Evolutionary conservation across 2,888 invertebrate genomes (phyloP).

Genomic region (Yponomeuta plumbellus): DNA sequence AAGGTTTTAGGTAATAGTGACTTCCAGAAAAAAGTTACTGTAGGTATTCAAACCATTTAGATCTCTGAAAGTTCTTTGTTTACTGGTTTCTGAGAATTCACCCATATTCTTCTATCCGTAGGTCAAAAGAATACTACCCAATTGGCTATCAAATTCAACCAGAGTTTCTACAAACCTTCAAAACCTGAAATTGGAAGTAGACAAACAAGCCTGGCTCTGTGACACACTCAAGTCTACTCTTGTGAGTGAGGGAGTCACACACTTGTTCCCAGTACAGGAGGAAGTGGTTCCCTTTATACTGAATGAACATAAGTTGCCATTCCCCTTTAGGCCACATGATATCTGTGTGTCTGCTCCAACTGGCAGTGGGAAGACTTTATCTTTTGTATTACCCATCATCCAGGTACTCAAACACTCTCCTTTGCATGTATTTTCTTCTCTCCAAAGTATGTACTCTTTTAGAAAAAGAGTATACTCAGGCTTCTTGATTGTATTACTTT

Average conservation of each 20-base stretch:
- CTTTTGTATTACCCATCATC: slow-evolving; percentile 94
- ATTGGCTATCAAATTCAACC: slow-evolving; percentile 90
- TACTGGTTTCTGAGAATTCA: slow-evolving; percentile 6
- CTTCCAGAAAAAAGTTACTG: slow-evolving; percentile 74
- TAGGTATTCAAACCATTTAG: slow-evolving; percentile 27
- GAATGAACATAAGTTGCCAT: slow-evolving; percentile 75
- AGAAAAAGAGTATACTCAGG: too few relatives aligned
- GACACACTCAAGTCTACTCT: slow-evolving; percentile 78
- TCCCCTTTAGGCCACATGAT: slow-evolving; percentile 86
- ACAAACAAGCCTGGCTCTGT: slow-evolving; percentile 80
- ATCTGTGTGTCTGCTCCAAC: slow-evolving; percentile 98
- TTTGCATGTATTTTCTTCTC: too few relatives aligned
- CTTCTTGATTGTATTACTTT: too few relatives aligned
- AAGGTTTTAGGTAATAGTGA: slow-evolving; percentile 82
- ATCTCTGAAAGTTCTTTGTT: neutral
- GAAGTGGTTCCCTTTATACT: slow-evolving; percentile 87
- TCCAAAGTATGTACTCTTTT: too few relatives aligned
- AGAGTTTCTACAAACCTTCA: slow-evolving; percentile 84
- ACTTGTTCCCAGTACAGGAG: slow-evolving; percentile 91
- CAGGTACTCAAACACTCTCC: slow-evolving; percentile 68
- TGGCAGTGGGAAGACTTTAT: slow-evolving; percentile 97
- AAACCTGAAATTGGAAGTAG: slow-evolving; percentile 68
- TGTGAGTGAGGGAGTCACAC: slow-evolving; percentile 81
- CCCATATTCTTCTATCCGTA: slow-evolving; percentile 39
- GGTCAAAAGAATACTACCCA: slow-evolving; percentile 87